These are phyloP conservation scores for Drosophila nigritarsus DNA, from an alignment of 2,888 invertebrate species.

Conservation along the genomic window DNA sequence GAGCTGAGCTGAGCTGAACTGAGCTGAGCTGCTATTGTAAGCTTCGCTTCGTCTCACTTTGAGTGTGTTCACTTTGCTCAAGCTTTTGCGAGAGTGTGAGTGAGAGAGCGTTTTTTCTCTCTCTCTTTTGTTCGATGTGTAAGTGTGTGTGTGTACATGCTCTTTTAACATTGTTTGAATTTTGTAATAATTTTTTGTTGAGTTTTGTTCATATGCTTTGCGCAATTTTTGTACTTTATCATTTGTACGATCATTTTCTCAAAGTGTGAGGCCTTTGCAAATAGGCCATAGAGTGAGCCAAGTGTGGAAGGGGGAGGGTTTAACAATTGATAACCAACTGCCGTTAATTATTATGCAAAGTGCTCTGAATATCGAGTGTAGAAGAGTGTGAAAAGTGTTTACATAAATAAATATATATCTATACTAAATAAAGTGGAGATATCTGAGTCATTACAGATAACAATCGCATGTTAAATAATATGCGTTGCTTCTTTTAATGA, in stretches of 20 bases:
- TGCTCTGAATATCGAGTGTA: constrained; percentile 41
- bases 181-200: constrained; percentile 61
- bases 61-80: constrained; percentile 31
- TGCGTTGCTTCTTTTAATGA: not conserved
- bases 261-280: constrained; percentile 28
- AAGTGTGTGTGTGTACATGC: constrained; percentile 20
- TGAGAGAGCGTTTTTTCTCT: not conserved
- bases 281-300: constrained; percentile 33
- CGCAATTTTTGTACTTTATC: constrained; percentile 52
- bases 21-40: constrained; percentile 5
- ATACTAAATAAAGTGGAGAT: not conserved
- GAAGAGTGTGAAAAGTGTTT: not conserved
- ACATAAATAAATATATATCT: not conserved
- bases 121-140: not conserved
- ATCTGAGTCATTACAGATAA: not conserved
- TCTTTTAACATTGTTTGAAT: constrained; percentile 69
- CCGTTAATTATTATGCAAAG: constrained; percentile 69
- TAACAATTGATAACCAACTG: constrained; percentile 46
- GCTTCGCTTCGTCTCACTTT: constrained; percentile 13
- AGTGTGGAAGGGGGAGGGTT: not conserved
- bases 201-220: constrained; percentile 31
- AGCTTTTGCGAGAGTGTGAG: constrained; percentile 23
- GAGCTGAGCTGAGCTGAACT: not conserved
- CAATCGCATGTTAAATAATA: not conserved
- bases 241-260: constrained; percentile 67